A percentile compares a stretch with the other conserved stretches of the same genome.
These are phyloP conservation scores for Eilema sororculum DNA, from an alignment of 2,888 invertebrate species.

Conservation along the genomic window DNA sequence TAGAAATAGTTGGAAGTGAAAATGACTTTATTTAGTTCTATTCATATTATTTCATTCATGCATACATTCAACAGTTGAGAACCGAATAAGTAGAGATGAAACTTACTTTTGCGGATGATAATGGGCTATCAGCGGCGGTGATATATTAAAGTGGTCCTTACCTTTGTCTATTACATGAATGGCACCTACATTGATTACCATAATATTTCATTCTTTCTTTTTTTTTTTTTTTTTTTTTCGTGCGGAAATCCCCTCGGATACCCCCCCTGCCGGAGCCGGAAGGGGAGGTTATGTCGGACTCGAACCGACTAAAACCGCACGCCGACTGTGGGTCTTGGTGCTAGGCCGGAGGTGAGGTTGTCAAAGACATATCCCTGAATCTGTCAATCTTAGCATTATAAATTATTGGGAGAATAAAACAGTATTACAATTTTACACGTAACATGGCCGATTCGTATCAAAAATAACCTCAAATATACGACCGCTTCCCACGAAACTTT, in stretches of 20 bases:
- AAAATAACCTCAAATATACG: slow-evolving; percentile 33
- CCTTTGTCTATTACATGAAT: slow-evolving; percentile 7
- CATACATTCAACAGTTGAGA: background rate
- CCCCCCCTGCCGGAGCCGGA: too few relatives aligned
- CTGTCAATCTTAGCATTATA: background rate
- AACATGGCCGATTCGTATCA: slow-evolving; percentile 18
- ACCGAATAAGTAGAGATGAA: background rate
- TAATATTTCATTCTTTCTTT: background rate
- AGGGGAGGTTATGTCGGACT: too few relatives aligned
- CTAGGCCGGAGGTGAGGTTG: too few relatives aligned
- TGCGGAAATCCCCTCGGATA: too few relatives aligned
- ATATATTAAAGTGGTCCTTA: slow-evolving; percentile 1
- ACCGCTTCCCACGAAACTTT: slow-evolving; percentile 45
- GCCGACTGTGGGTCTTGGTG: too few relatives aligned
- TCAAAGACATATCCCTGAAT: too few relatives aligned
- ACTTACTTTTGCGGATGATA: background rate
- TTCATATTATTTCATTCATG: background rate
- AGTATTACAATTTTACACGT: slow-evolving; percentile 29
- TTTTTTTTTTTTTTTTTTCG: too few relatives aligned
- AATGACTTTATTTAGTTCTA: background rate
- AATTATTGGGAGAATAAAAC: too few relatives aligned
- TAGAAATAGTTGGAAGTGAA: slow-evolving; percentile 6
- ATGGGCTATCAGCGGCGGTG: background rate
- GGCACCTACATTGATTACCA: background rate
- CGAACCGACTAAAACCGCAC: too few relatives aligned